Conservation (phyloP, 2,888 invertebrate species). For the Gymnocheta viridis region DNA sequence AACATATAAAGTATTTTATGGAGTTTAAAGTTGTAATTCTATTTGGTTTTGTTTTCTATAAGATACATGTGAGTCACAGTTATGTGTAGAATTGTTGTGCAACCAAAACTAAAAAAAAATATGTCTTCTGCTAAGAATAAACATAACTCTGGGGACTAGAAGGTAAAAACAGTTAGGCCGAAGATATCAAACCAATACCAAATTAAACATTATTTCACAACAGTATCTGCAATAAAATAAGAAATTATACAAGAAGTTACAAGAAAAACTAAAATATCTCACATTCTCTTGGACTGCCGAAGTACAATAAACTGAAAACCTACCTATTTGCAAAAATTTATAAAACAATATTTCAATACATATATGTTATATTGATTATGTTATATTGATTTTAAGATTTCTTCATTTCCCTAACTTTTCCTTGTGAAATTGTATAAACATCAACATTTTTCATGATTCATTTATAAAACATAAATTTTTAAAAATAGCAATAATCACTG, state of each 20-base stretch:
- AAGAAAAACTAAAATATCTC: not conserved
- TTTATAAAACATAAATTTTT: too few relatives aligned
- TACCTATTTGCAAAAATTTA: too few relatives aligned
- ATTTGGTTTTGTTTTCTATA: constrained; percentile 41
- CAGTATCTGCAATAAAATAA: constrained; percentile 48
- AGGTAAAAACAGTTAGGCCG: constrained; percentile 63
- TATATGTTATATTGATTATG: too few relatives aligned
- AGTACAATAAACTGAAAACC: not conserved
- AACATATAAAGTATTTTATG: constrained; percentile 41
- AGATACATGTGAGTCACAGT: constrained; percentile 40
- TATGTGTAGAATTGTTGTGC: constrained; percentile 1
- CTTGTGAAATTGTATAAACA: too few relatives aligned
- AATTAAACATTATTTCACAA: constrained; percentile 53
- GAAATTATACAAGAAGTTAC: constrained; percentile 56
- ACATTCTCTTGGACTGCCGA: not conserved
- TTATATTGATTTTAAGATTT: too few relatives aligned
- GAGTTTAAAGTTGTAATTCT: constrained; percentile 41
- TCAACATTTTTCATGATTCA: too few relatives aligned
- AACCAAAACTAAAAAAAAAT: not conserved
- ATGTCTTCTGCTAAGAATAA: constrained; percentile 45
- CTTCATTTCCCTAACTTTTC: too few relatives aligned
- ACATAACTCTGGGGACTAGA: constrained; percentile 49
- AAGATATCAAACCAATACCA: constrained; percentile 49
- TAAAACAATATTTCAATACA: too few relatives aligned
- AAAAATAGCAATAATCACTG: too few relatives aligned